phyloP scores from a whole-genome alignment of 2,797 vertebrate species.

The Geotrypetes seraphini region DNA sequence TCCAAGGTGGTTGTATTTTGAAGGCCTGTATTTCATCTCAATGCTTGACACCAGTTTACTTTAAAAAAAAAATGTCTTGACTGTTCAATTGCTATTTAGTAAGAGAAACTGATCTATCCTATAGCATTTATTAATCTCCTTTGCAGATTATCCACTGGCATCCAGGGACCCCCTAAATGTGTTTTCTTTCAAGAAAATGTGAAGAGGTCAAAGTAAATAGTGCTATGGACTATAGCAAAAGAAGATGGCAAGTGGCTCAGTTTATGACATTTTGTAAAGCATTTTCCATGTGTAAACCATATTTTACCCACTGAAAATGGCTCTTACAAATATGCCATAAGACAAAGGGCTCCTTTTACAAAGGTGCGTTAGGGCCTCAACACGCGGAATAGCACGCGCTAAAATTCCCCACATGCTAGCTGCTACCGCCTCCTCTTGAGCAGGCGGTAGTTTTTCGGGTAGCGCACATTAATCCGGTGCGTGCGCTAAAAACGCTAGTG shows the following conservation, averaged over 20 bases:
- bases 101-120: conserved; percentile 35
- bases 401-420: too few species aligned
- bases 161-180: conserved; percentile 31
- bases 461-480: too few species aligned
- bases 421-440: too few species aligned
- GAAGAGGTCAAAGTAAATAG: conserved; percentile 28
- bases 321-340: too few species aligned
- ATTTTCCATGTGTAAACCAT: too few species aligned
- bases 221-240: conserved; percentile 11
- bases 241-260: conserved; percentile 31
- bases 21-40: conserved; percentile 2
- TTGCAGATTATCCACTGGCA: conserved; percentile 38
- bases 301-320: too few species aligned
- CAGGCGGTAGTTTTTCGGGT: too few species aligned
- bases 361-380: too few species aligned
- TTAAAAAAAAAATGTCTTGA: conserved; percentile 3
- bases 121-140: conserved; percentile 51
- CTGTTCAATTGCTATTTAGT: conserved; percentile 40
- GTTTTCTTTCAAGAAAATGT: conserved; percentile 42
- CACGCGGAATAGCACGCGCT: too few species aligned
- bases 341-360: too few species aligned
- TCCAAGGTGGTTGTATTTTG: conserved; percentile 6
- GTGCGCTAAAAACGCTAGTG: too few species aligned
- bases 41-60: conserved; percentile 18
- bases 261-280: too few species aligned